Evolutionary conservation across 1,140 invertebrate species (phyloP).

Genomic region (Homarus americanus): DNA sequence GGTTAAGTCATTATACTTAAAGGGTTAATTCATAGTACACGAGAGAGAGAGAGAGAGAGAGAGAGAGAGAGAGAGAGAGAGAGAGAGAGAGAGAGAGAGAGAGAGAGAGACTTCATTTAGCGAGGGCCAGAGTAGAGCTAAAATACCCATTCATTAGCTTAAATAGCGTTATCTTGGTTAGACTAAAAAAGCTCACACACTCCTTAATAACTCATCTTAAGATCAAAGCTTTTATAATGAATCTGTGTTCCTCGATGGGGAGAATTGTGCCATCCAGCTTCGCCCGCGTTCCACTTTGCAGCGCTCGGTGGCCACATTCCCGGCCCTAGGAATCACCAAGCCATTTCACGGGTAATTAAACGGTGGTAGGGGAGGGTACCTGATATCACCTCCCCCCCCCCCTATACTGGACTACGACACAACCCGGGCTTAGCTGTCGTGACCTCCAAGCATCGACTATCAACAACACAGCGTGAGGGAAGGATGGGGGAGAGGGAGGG

Average conservation of each 20-base stretch:
- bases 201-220: conserved; percentile 68
- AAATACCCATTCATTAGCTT: conserved; percentile 68
- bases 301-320: neutral
- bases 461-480: too few species aligned
- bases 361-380: too few species aligned
- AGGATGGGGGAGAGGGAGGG: too few species aligned
- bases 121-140: conserved; percentile 32
- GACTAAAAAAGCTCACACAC: conserved; percentile 52
- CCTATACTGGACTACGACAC: too few species aligned
- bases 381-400: too few species aligned
- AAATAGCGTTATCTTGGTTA: conserved; percentile 59
- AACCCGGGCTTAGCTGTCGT: too few species aligned
- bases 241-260: conserved; percentile 34
- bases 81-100: conserved; percentile 40
- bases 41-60: conserved; percentile 48
- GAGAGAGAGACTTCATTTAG: neutral
- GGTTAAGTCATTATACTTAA: too few species aligned
- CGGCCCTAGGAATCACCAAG: neutral
- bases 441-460: too few species aligned
- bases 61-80: conserved; percentile 15
- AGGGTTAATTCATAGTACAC: too few species aligned
- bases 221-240: conserved; percentile 71
- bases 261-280: conserved; percentile 6
- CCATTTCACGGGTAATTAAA: neutral
- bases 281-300: conserved; percentile 22